Percentiles rank a stretch among this genome's conserved stretches.
These are phyloP conservation scores for Hydrolagus colliei DNA, from an alignment of 2,797 vertebrate species.

Conservation along the genomic window DNA sequence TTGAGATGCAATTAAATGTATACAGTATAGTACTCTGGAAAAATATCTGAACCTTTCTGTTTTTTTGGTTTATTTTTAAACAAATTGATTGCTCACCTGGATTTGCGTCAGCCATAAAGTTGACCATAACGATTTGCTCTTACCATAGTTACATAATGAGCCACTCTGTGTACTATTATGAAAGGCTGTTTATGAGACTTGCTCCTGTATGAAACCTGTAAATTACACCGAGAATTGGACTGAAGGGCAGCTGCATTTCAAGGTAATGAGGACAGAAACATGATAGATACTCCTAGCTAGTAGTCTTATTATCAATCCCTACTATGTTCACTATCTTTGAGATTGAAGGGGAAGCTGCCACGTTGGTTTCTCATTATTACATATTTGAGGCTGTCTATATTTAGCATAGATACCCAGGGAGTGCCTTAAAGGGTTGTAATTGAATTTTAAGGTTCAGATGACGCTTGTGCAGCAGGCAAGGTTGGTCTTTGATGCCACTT, in stretches of 20 bases:
- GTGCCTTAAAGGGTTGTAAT: not conserved
- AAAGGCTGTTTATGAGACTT: not conserved
- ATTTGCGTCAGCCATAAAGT: not conserved
- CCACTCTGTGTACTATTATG: not conserved
- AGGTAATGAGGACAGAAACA: not conserved
- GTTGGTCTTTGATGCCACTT: not conserved
- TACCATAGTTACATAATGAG: not conserved
- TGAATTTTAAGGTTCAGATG: not conserved
- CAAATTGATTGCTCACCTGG: not conserved
- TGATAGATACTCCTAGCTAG: not conserved
- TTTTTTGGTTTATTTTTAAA: not conserved
- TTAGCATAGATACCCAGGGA: not conserved
- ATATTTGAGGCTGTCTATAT: not conserved
- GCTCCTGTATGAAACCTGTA: not conserved
- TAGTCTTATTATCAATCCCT: not conserved
- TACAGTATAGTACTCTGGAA: not conserved
- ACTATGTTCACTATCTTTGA: not conserved
- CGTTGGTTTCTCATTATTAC: not conserved
- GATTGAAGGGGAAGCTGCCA: not conserved
- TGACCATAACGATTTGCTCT: not conserved
- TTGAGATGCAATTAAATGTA: not conserved
- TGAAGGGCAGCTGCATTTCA: not conserved
- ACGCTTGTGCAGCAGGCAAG: not conserved
- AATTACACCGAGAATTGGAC: not conserved
- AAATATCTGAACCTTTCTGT: not conserved